These are phyloP conservation scores for Heliconius hewitsoni DNA, from an alignment of 1,140 invertebrate genomes.

Conservation along the genomic window DNA sequence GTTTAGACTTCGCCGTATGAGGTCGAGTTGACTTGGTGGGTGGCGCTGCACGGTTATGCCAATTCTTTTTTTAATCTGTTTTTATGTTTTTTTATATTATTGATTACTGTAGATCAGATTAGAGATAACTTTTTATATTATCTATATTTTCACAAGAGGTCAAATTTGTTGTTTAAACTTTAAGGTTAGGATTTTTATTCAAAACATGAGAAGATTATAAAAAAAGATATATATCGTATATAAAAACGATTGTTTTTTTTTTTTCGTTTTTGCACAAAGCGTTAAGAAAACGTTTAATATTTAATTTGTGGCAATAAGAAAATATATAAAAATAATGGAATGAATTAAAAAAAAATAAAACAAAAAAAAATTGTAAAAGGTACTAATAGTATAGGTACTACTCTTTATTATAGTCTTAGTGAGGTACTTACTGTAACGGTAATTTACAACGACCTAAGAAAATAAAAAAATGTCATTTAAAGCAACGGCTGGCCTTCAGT, in stretches of 20 bases:
- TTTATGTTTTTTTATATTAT: not conserved
- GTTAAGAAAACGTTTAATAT: no score
- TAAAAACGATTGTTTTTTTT: no score
- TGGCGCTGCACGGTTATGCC: not conserved
- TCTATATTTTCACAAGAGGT: not conserved
- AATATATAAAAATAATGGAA: not conserved
- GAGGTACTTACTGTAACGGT: conserved; percentile 6
- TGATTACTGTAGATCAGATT: not conserved
- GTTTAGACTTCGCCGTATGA: not conserved
- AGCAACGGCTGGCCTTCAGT: not conserved
- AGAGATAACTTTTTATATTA: not conserved
- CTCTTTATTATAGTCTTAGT: not conserved
- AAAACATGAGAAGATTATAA: not conserved
- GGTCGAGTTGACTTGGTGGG: conserved; percentile 7
- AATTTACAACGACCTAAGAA: conserved; percentile 8
- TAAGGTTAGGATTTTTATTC: not conserved
- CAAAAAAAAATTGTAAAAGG: not conserved
- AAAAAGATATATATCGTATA: not conserved
- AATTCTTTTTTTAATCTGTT: not conserved
- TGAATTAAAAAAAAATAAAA: not conserved
- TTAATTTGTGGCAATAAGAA: not conserved
- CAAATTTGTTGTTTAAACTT: not conserved
- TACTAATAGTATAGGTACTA: not conserved
- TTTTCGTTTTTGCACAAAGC: no score
- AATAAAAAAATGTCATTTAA: not conserved